These are phyloP conservation scores for Entomobrya multifasciata DNA, from an alignment of 2,888 invertebrate species.

Conservation along the genomic window DNA sequence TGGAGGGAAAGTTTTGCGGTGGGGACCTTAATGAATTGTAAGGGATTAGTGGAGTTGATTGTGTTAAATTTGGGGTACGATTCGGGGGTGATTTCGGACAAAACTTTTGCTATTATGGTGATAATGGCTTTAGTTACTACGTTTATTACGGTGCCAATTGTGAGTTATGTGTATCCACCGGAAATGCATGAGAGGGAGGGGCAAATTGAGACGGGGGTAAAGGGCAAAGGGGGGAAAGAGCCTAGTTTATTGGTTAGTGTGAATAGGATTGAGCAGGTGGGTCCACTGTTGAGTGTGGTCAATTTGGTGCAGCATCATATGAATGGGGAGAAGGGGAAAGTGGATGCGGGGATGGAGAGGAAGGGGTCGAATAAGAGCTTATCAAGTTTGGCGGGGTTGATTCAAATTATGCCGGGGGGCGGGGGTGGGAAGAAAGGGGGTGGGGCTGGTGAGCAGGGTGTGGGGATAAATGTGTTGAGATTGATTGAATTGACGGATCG, in stretches of 20 bases:
- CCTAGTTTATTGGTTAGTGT: slow-evolving; percentile 64
- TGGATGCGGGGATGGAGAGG: neutral
- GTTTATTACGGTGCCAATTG: slow-evolving; percentile 72
- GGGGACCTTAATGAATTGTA: slow-evolving; percentile 75
- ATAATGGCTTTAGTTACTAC: slow-evolving; percentile 76
- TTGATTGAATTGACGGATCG: slow-evolving; percentile 73
- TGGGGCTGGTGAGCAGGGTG: neutral
- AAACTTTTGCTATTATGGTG: slow-evolving; percentile 76
- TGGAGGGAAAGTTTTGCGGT: slow-evolving; percentile 73
- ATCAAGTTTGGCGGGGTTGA: neutral
- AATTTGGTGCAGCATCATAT: slow-evolving; percentile 63
- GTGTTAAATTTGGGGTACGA: slow-evolving; percentile 73
- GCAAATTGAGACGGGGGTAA: neutral
- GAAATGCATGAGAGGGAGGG: neutral
- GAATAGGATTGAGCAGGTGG: slow-evolving; percentile 72
- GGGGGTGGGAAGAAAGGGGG: neutral
- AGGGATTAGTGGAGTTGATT: slow-evolving; percentile 75
- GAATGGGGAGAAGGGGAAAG: neutral
- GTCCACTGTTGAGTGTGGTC: slow-evolving; percentile 69
- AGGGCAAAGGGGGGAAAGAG: neutral
- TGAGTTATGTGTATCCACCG: slow-evolving; percentile 67
- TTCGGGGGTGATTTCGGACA: slow-evolving; percentile 59
- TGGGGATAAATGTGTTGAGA: slow-evolving; percentile 60
- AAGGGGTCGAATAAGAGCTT: neutral
- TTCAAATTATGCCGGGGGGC: neutral